phyloP scores from a whole-genome alignment of 1,140 invertebrate genomes.

The Diabrotica virgifera region DNA sequence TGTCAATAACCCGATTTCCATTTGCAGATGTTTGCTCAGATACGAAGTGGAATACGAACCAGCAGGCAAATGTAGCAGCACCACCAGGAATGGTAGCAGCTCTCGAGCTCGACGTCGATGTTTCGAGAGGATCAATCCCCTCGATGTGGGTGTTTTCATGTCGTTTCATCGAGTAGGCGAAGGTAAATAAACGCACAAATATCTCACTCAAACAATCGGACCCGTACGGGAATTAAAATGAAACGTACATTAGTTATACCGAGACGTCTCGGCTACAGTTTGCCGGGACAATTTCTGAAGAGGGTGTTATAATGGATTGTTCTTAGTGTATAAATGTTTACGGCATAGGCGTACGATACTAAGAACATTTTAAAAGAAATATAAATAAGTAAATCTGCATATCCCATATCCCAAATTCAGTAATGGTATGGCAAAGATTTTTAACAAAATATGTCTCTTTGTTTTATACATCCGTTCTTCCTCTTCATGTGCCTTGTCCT shows the following conservation, averaged over 20 bases:
- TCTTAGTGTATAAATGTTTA: background rate
- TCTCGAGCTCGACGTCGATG: background rate
- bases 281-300: slow-evolving; percentile 23
- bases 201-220: slow-evolving; percentile 13
- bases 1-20: slow-evolving; percentile 8
- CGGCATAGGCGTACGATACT: no score
- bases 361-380: no score
- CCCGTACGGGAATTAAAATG: slow-evolving; percentile 11
- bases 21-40: slow-evolving; percentile 37
- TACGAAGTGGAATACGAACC: slow-evolving; percentile 38
- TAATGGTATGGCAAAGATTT: no score
- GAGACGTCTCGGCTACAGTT: slow-evolving; percentile 22
- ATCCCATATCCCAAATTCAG: no score
- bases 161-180: slow-evolving; percentile 35
- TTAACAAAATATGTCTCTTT: no score
- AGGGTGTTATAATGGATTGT: slow-evolving; percentile 6
- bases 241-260: slow-evolving; percentile 26
- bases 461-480: no score
- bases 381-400: no score
- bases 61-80: slow-evolving; percentile 17
- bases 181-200: slow-evolving; percentile 28
- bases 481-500: no score
- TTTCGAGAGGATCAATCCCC: slow-evolving; percentile 34
- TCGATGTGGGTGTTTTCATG: slow-evolving; percentile 34
- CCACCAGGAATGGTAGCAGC: background rate